Base-by-base conservation (phyloP, 1,140 invertebrate species). In the Macrobrachium rosenbergii region DNA sequence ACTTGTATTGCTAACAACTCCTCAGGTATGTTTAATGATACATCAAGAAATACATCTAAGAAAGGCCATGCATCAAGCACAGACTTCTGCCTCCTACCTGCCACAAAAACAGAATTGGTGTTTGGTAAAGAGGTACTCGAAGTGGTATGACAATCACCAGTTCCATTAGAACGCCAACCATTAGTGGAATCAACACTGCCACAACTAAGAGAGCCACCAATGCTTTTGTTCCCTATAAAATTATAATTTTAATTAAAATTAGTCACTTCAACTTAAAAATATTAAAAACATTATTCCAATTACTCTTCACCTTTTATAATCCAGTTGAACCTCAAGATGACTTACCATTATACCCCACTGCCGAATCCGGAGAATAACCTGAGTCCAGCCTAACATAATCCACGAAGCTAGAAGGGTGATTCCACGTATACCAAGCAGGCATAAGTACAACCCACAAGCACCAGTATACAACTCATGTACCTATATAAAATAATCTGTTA, bases 391-490 rank as follows among this genome's bases (percentile, higher is more conserved):
- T 90, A 96, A 95, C 0, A 97, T 97, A 89, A 98, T 92, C 95
- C 98, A 98, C 69, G 95, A 95, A 16, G 95, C 94, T 6, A 97
- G 93, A 6, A 99, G 92, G 10, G 96, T 95, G 45, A 96, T 93
- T 7, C 95, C 95, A 7, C 97, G 94, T 0, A 96, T 95, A 2
- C 94, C 92, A 60, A 98, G 93, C 97, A 98, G 99, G 91, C 97
- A 98, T 5, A 98, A 93, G 92, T 99, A 99, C 23, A 98, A 95
- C 0, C 98, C 98, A 92, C 96, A 96, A 0, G 98, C 97, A 0
- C 97, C 96, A 0, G 98, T 99, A 91, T 99, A 99, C 0, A 99
- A 92, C 92, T 99, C 99, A 91, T 99, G 98, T 0, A 99, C 95
- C 72, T 91, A 90, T 21, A 90, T 90, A 72, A 28, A 28, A 28